Percentiles rank a stretch among this genome's conserved stretches.
phyloP scores from a whole-genome alignment of 2,888 invertebrate species.

The Macrophya annulata region DNA sequence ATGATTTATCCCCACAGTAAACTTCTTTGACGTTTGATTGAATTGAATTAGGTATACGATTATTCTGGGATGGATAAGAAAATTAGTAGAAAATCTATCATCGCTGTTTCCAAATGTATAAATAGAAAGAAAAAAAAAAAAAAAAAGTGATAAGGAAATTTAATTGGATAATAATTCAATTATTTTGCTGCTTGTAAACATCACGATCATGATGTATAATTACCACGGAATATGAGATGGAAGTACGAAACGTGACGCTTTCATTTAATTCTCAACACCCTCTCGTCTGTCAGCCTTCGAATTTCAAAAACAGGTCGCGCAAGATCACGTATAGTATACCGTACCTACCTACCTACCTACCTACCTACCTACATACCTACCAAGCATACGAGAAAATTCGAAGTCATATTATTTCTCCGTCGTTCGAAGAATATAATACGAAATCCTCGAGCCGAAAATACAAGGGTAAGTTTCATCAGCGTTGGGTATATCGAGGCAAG shows the following conservation, averaged over 20 bases:
- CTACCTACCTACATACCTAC: not conserved
- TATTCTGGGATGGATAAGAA: not conserved
- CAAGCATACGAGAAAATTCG: not conserved
- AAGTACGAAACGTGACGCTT: slow-evolving; percentile 42
- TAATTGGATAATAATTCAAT: not conserved
- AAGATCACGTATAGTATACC: no score
- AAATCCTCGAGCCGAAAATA: slow-evolving; percentile 25
- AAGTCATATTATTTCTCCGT: not conserved
- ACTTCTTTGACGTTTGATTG: slow-evolving; percentile 7
- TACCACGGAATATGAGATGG: slow-evolving; percentile 8
- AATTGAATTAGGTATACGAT: not conserved
- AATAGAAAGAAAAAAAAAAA: not conserved
- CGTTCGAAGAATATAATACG: slow-evolving; percentile 16
- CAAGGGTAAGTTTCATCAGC: slow-evolving; percentile 25
- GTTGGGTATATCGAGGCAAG: slow-evolving; percentile 6
- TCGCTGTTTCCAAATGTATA: not conserved
- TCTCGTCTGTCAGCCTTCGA: not conserved
- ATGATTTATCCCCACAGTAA: not conserved
- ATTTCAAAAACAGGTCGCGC: slow-evolving; percentile 12
- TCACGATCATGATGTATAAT: slow-evolving; percentile 28
- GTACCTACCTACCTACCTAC: no score
- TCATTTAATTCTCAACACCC: slow-evolving; percentile 22
- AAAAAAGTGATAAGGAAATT: not conserved
- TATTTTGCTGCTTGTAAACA: not conserved
- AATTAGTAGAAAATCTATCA: not conserved